These are phyloP conservation scores for Turnix velox DNA, from an alignment of 2,113 vertebrate genomes.

Conservation along the genomic window DNA sequence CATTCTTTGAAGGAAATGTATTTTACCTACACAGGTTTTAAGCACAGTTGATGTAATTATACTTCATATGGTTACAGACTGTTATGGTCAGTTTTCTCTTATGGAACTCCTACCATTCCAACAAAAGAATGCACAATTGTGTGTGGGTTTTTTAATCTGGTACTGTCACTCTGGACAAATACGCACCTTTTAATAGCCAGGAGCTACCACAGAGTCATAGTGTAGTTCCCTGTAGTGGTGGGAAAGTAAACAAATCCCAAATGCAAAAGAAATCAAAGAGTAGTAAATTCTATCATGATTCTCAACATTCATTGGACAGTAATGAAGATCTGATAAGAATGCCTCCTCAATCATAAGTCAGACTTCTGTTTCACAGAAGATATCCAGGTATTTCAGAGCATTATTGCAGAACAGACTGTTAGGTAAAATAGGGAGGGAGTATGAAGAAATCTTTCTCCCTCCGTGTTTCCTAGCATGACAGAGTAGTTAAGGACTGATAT, in stretches of 20 bases:
- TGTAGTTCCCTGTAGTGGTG: neutral
- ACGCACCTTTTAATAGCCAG: neutral
- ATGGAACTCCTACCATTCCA: neutral
- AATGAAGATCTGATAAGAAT: neutral
- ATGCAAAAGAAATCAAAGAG: neutral
- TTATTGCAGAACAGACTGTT: neutral
- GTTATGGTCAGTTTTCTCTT: neutral
- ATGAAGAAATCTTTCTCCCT: neutral
- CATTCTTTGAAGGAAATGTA: neutral
- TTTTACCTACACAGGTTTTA: neutral
- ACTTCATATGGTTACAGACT: neutral
- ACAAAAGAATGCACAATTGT: neutral
- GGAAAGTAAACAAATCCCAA: neutral
- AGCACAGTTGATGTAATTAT: neutral
- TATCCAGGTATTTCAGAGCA: neutral
- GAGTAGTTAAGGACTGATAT: neutral
- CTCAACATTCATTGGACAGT: neutral
- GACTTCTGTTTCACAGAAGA: neutral
- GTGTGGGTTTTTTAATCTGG: rapidly evolving
- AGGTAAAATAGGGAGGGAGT: neutral
- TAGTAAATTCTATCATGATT: neutral
- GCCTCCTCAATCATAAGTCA: neutral
- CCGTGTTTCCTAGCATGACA: neutral
- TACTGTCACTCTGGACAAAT: neutral
- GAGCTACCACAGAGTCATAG: neutral